Base-by-base conservation (phyloP, 1,140 invertebrate genomes). In the Camponotus pennsylvanicus region DNA sequence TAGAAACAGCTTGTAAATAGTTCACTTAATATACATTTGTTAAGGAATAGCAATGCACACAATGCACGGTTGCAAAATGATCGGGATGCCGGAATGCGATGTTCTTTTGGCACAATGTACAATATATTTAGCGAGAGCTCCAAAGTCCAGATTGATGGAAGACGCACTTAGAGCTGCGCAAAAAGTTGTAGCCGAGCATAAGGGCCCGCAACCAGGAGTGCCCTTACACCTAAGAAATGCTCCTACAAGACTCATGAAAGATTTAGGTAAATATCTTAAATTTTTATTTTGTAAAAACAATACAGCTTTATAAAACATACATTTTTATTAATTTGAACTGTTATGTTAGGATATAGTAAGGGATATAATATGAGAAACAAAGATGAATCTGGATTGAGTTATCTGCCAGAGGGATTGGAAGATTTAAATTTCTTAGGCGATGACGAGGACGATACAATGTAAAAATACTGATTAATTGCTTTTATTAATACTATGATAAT, bases 21-120 rank as follows among this genome's bases (percentile, higher is more conserved):
- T 52, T 66, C n/a, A 67, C 2, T 21, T 21, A 0, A 37, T 64
- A 52, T 57, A 88, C 49, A 61, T 67, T 87, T 88, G 9, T 42
- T 3, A 86, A 93, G 94, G 92, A 45, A 88, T 97, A 88, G 97
- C 97, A 2, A 96, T 98, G 1, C 95, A 97, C 9, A 97, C 97
- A 15, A 96, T 97, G 95, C 97, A 98, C 85, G 97, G 97, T 3
- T 98, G 97, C 91, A 97, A 98, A 94, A 96, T 97, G 82, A 95
- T 98, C 34, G 98, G 98, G 21, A 97, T 97, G 97, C 98, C 98
- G 0, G 98, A 98, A 90, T 97, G 97, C 93, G 97, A 98, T 93
- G 97, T 98, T 15, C 92, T 97, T 42, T 93, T 98, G 15, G 97
- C 97, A 4, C 97, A 98, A 92, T 97, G 97, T 90, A 97, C 97